Conservation (phyloP, 2,888 invertebrate genomes). For the Hermaeophaga mercurialis region DNA sequence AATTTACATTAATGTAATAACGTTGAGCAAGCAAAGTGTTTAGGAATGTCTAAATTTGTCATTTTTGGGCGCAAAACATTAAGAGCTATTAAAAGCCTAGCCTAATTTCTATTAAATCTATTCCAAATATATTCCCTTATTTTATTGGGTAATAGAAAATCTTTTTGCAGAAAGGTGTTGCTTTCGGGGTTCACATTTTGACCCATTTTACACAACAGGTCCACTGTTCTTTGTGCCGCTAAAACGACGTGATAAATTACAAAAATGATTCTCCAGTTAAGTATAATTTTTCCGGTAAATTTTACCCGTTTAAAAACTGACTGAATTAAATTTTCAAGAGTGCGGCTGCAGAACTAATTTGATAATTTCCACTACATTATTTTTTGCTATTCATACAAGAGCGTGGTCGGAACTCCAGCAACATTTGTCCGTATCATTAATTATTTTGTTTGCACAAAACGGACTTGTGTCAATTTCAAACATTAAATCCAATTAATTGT, state of each 20-base stretch:
- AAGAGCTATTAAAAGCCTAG: too few relatives aligned
- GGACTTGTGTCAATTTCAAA: background rate
- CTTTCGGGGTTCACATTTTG: too few relatives aligned
- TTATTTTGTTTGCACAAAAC: conserved; percentile 1
- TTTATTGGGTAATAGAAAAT: too few relatives aligned
- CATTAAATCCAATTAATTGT: background rate
- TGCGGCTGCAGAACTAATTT: conserved; percentile 25
- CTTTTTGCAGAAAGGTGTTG: too few relatives aligned
- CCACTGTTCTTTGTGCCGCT: background rate
- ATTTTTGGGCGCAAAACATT: too few relatives aligned
- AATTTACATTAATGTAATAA: too few relatives aligned
- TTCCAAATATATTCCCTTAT: too few relatives aligned
- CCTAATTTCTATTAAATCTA: too few relatives aligned
- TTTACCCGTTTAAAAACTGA: conserved; percentile 24
- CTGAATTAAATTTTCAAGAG: conserved; percentile 31
- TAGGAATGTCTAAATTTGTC: too few relatives aligned
- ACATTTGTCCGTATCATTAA: conserved; percentile 1
- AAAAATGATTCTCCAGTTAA: conserved; percentile 24
- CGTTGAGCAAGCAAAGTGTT: too few relatives aligned
- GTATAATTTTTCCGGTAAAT: conserved; percentile 30
- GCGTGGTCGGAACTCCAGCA: background rate
- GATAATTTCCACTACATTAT: conserved; percentile 28
- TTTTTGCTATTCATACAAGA: conserved; percentile 12
- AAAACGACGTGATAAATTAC: conserved; percentile 26
- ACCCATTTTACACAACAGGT: background rate